Evolutionary conservation across 2,113 vertebrate genomes (phyloP), one percentile per base, ranked within the genome.

Genomic region (Bucco capensis): DNA sequence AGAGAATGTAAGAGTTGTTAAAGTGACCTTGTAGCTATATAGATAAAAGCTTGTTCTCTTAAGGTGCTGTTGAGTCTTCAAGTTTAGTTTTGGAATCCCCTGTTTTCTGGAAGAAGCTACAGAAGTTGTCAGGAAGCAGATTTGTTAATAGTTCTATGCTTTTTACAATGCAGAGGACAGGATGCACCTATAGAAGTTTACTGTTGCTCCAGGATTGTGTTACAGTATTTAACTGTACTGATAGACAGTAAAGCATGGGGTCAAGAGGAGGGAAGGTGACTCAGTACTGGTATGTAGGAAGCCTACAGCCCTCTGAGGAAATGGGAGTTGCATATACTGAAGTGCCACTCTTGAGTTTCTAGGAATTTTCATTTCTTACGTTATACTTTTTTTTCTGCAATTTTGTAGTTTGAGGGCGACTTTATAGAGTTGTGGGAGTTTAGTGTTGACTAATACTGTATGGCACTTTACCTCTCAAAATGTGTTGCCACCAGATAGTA

Each of bases 301-400:
- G 47, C 11, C 35, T 42, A 0, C 11, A 44, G 14, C 37, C 42
- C 12, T 38, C 4, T 7, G 1, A 53, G 49, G 40, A 94, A 10
- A 35, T 33, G 16, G 24, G 27, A 67, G 11, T 74, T 77, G 24
- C 2, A 0, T 47, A 18, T 4, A 0, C 19, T 54, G 0, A 65
- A 38, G 11, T n/a, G 38, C 33, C 11, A 4, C 12, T 58, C 51
- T 14, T 10, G 40, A 37, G 33, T 61, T 91, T 77, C 67, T 61
- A 74, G 38, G 24, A 67, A 37, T 83, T 77, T 27, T 72, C 0
- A 19, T 56, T 78, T 76, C 54, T 81, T 76, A 19, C 0, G 1
- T 62, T 57, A 78, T 14, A 9, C 14, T 51, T 58, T 6, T 1
- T 13, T 40, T 67, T 69, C 35, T 19, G 14, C 67, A 38, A 22